Base-by-base conservation (phyloP, 1,140 invertebrate species). In the Laupala kohalensis region DNA sequence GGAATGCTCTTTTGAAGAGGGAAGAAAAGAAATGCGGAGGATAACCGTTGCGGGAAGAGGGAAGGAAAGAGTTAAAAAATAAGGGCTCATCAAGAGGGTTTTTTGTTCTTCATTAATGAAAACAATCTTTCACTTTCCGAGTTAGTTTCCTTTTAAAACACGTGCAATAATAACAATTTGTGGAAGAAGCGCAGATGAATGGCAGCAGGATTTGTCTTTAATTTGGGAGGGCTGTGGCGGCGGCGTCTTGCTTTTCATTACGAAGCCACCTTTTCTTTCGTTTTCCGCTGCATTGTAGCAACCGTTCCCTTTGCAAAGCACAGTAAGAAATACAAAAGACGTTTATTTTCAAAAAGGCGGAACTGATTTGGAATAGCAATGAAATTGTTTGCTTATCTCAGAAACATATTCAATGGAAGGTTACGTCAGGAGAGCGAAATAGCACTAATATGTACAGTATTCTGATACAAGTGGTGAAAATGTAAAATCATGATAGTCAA, bases 111-210 rank as follows among this genome's bases (percentile, higher is more conserved):
- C 63, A 70, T 70, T 70, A 70, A 70, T 70, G 69, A 63, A 70
- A 70, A 70, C 69, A 70, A 63, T 70, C 37, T 25, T 53, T 70
- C 30, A 64, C 63, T 70, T 70, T n/a, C 26, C 53, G 69, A 27
- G 26, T n/a, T 53, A 28, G 37, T 25, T 53, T 30, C 6, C 28
- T 68, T 29, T 68, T 68, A 27, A 29, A 68, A 68, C 67, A 68
- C 67, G 67, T 68, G 67, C 28, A 70, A 64, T 53, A 70, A 70
- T 70, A 70, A 70, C 69, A 70, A 70, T 70, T 70, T 70, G 30
- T 63, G 19, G n/a, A n/a, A 24, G 28, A 23, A 12, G 3, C 24
- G 67, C 27, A n/a, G 15, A 29, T 23, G 23, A 68, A n/a, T 29
- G 67, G 15, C 26, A 28, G 26, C 24, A 5, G 19, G n/a, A 25